Evolutionary conservation across 2,797 vertebrate species (phyloP).

Genomic region (Choloepus didactylus): DNA sequence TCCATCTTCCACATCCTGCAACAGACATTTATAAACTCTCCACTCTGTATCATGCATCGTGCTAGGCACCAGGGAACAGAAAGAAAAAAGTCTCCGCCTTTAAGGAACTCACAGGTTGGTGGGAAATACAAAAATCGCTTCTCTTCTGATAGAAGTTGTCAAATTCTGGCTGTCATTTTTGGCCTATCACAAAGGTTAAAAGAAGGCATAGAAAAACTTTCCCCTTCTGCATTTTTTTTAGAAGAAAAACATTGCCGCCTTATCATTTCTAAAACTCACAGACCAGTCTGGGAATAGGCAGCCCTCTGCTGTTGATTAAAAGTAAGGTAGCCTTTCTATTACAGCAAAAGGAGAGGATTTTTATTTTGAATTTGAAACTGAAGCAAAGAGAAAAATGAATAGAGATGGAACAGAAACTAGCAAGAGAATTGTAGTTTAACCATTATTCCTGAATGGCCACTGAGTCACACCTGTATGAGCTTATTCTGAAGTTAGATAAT

Average conservation of each 20-base stretch:
- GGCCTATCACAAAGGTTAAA: conserved; percentile 34
- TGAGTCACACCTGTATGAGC: not conserved
- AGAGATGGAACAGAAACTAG: not conserved
- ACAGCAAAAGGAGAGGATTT: not conserved
- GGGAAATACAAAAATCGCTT: not conserved
- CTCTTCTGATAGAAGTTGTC: not conserved
- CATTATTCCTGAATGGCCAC: not conserved
- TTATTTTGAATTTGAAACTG: conserved; percentile 55
- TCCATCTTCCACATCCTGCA: not conserved
- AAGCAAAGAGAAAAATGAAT: conserved; percentile 57
- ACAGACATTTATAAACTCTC: not conserved
- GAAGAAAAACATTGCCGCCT: not conserved
- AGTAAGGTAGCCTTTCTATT: not conserved
- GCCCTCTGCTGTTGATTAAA: conserved; percentile 69
- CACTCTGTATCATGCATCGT: not conserved
- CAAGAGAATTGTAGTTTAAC: conserved; percentile 4
- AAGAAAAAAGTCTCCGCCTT: not conserved
- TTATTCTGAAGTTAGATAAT: not conserved
- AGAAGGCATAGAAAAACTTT: not conserved
- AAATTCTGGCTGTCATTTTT: not conserved
- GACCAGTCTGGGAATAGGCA: conserved; percentile 27
- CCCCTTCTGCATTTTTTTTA: not conserved
- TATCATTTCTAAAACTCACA: conserved; percentile 46
- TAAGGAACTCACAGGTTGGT: not conserved
- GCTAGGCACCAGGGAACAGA: not conserved